phyloP scores from a whole-genome alignment of 1,140 invertebrate genomes.

The Galleria mellonella region DNA sequence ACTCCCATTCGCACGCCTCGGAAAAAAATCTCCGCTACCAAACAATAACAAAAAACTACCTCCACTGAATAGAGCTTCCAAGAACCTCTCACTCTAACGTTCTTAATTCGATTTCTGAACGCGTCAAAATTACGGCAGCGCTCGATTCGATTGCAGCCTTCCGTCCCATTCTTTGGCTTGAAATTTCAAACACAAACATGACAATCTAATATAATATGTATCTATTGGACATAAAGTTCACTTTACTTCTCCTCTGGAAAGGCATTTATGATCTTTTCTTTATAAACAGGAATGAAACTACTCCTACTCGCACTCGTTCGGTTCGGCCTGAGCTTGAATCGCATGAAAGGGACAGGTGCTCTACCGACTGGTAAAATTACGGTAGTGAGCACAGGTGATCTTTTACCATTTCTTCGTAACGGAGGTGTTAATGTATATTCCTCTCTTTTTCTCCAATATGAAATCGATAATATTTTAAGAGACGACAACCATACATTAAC shows the following conservation, averaged over 20 bases:
- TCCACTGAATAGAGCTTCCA: conserved; percentile 52
- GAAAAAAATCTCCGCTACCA: conserved; percentile 64
- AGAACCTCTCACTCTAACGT: conserved; percentile 68
- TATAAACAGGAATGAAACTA: conserved; percentile 38
- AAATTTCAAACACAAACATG: conserved; percentile 13
- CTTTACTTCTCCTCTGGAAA: conserved; percentile 10
- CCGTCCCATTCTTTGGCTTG: conserved; percentile 50
- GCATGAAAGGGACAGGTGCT: conserved; percentile 72
- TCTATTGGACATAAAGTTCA: conserved; percentile 8
- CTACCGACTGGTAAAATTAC: conserved; percentile 69
- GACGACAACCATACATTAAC: conserved; percentile 25
- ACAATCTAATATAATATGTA: conserved; percentile 12
- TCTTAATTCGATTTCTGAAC: conserved; percentile 72
- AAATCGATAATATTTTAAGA: conserved; percentile 17
- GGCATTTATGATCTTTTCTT: conserved; percentile 26
- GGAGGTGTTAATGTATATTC: conserved; percentile 60
- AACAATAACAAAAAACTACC: conserved; percentile 71
- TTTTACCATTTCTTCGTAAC: conserved; percentile 61
- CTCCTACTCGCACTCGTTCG: conserved; percentile 71
- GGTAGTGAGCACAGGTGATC: conserved; percentile 75
- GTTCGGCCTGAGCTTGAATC: conserved; percentile 66
- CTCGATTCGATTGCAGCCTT: conserved; percentile 64
- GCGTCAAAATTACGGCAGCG: conserved; percentile 66
- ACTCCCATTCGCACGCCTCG: conserved; percentile 71
- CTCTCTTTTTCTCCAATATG: conserved; percentile 41